Evolutionary conservation across 2,888 invertebrate genomes (phyloP).

Genomic region (Marronus borbonicus): DNA sequence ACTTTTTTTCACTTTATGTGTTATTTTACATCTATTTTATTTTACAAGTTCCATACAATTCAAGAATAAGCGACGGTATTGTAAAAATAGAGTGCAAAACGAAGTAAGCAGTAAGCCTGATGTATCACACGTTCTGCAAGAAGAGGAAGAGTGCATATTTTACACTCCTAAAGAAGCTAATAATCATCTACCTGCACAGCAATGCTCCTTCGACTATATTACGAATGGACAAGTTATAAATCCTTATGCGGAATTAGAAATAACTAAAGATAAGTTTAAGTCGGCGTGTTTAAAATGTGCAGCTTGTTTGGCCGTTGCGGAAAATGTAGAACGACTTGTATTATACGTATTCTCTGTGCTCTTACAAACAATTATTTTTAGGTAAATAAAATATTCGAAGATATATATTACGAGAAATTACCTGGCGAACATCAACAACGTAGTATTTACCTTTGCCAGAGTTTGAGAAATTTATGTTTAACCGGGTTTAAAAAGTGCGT

Average conservation of each 20-base stretch:
- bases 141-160: background rate
- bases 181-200: slow-evolving; percentile 42
- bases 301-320: slow-evolving; percentile 56
- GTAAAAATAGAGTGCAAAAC: background rate
- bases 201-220: slow-evolving; percentile 38
- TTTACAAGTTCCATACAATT: slow-evolving; percentile 11
- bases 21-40: slow-evolving; percentile 16
- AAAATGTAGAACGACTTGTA: slow-evolving; percentile 52
- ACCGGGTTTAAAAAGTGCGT: slow-evolving; percentile 55
- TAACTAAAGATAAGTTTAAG: slow-evolving; percentile 38
- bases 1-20: slow-evolving; percentile 9
- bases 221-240: slow-evolving; percentile 45
- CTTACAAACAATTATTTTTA: slow-evolving; percentile 45
- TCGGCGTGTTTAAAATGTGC: slow-evolving; percentile 57
- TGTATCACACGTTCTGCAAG: background rate
- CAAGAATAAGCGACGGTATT: slow-evolving; percentile 26
- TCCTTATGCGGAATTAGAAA: slow-evolving; percentile 46
- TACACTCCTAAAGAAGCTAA: slow-evolving; percentile 48
- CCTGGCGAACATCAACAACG: slow-evolving; percentile 12
- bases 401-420: slow-evolving; percentile 39
- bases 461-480: slow-evolving; percentile 52
- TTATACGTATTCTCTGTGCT: background rate
- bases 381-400: slow-evolving; percentile 50
- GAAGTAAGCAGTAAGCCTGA: background rate
- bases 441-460: slow-evolving; percentile 3